Evolutionary conservation across 2,113 vertebrate genomes (phyloP).

Genomic region (Centropristis striata): DNA sequence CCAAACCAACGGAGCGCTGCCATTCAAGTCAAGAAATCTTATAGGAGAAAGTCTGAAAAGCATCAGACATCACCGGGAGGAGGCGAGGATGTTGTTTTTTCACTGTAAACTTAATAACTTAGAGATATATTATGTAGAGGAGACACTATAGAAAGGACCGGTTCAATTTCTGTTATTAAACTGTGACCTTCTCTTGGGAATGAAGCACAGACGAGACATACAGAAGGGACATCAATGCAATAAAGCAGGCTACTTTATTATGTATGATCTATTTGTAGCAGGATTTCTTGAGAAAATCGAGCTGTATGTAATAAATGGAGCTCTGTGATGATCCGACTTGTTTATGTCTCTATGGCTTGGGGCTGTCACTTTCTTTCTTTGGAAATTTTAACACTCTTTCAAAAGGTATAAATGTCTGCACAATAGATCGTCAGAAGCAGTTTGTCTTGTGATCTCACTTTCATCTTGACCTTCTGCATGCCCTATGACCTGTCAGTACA

Average conservation of each 20-base stretch:
- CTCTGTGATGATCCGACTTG: background rate
- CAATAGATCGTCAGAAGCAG: too few relatives aligned
- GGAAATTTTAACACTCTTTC: background rate
- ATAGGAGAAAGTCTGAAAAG: background rate
- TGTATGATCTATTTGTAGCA: constrained; percentile 48
- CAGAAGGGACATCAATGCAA: constrained; percentile 51
- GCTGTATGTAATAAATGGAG: constrained; percentile 16
- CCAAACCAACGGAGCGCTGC: constrained; percentile 35
- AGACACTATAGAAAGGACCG: background rate
- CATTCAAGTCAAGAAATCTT: constrained; percentile 6
- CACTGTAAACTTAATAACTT: constrained; percentile 39
- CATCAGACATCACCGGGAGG: background rate
- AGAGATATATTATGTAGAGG: constrained; percentile 10
- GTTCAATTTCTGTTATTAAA: constrained; percentile 59
- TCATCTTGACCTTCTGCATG: too few relatives aligned
- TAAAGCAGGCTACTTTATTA: constrained; percentile 58
- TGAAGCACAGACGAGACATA: constrained; percentile 2
- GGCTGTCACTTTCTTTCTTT: background rate
- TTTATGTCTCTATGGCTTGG: background rate
- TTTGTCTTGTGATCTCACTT: too few relatives aligned
- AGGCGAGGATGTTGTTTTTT: background rate
- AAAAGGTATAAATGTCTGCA: too few relatives aligned
- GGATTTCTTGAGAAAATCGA: constrained; percentile 12
- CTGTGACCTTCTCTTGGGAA: constrained; percentile 36
- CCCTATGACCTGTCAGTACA: too few relatives aligned